These are phyloP conservation scores for Lymantria dispar DNA, from an alignment of 2,888 invertebrate genomes.

Conservation along the genomic window DNA sequence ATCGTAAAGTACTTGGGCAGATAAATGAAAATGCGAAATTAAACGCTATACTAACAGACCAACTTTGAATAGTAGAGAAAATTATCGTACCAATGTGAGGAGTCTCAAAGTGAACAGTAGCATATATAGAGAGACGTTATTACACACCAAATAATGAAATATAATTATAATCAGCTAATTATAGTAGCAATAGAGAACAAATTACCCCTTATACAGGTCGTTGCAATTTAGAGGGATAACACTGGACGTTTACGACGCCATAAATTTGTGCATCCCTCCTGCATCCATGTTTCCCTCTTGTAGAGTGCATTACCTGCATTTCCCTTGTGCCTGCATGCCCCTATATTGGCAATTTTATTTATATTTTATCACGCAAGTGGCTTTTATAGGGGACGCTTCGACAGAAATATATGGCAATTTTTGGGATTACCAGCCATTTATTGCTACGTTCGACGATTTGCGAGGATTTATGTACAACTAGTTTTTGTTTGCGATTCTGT, in stretches of 20 bases:
- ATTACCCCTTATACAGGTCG: slow-evolving; percentile 20
- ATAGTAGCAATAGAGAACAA: slow-evolving; percentile 19
- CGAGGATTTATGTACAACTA: not conserved
- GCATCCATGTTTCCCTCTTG: slow-evolving; percentile 1
- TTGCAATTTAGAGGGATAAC: slow-evolving; percentile 54
- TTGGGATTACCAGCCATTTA: not conserved
- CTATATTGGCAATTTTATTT: slow-evolving; percentile 31
- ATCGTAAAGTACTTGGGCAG: too few species aligned
- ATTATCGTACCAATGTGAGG: too few species aligned
- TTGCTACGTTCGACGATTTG: not conserved
- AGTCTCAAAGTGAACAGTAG: too few species aligned
- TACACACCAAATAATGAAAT: not conserved
- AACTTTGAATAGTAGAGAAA: too few species aligned
- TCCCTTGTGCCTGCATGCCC: slow-evolving; percentile 36
- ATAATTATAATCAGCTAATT: slow-evolving; percentile 16
- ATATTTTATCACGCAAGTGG: slow-evolving; percentile 25
- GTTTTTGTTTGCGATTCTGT: not conserved
- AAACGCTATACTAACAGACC: too few species aligned
- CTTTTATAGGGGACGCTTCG: slow-evolving; percentile 7
- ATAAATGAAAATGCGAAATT: too few species aligned
- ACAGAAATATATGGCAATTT: not conserved
- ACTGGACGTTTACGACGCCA: slow-evolving; percentile 54
- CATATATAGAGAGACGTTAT: too few species aligned
- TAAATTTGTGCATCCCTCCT: slow-evolving; percentile 51
- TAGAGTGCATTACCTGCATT: slow-evolving; percentile 50